phyloP scores from a whole-genome alignment of 2,888 invertebrate genomes.

The Entomobrya multifasciata region DNA sequence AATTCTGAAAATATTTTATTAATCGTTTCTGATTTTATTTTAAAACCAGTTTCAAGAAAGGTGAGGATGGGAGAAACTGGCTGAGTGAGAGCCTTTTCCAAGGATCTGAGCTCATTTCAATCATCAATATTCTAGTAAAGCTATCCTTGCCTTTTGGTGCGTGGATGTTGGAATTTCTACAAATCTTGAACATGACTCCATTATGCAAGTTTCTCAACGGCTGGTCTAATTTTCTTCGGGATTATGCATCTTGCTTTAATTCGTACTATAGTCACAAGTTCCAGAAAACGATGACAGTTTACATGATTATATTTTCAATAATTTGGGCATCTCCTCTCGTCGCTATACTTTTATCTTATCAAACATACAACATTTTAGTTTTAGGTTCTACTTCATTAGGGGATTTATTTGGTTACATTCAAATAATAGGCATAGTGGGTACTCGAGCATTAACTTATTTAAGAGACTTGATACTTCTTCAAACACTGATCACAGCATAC shows the following conservation, averaged over 20 bases:
- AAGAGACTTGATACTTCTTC: slow-evolving; percentile 3
- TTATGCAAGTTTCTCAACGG: neutral
- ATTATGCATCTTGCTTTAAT: neutral
- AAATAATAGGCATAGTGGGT: neutral
- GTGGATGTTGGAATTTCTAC: neutral
- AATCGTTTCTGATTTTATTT: neutral
- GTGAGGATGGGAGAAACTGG: neutral
- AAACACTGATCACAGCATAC: neutral
- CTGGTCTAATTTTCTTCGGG: neutral
- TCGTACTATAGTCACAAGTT: neutral
- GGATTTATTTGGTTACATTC: neutral
- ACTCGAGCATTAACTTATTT: slow-evolving; percentile 5
- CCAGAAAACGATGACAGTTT: neutral
- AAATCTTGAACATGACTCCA: neutral
- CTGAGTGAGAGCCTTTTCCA: neutral
- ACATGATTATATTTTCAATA: neutral
- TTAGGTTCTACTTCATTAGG: neutral
- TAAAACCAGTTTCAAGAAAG: neutral
- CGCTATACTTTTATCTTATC: neutral
- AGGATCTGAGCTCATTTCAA: neutral
- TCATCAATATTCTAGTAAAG: neutral
- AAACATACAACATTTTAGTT: neutral
- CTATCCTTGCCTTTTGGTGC: neutral
- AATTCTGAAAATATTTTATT: neutral
- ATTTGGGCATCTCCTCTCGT: neutral